phyloP scores from a whole-genome alignment of 2,797 vertebrate genomes.

The Prunella strophiata region DNA sequence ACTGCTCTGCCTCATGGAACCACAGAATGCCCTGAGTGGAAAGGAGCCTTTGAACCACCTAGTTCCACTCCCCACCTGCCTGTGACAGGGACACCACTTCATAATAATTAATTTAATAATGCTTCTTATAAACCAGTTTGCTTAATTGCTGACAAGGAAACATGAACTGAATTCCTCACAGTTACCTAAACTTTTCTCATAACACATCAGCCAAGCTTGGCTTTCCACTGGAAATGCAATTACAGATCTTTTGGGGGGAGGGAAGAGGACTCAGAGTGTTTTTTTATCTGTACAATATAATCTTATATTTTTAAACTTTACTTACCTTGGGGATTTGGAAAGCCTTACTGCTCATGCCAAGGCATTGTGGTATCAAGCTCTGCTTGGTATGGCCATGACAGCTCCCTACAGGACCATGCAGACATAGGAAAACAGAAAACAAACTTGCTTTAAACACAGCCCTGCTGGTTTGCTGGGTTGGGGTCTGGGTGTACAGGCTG shows the following conservation, averaged over 20 bases:
- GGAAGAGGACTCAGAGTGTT: no score
- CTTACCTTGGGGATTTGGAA: neutral
- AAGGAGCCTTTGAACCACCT: neutral
- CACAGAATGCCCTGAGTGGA: neutral
- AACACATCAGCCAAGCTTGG: neutral
- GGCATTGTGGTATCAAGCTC: neutral
- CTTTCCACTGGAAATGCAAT: neutral
- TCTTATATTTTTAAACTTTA: neutral
- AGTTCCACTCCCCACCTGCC: neutral
- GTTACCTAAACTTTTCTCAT: neutral
- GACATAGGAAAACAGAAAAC: neutral
- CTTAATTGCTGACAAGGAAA: neutral
- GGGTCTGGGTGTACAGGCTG: neutral
- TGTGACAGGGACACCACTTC: neutral
- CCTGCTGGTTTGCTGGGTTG: neutral
- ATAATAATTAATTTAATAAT: neutral
- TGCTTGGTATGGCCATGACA: neutral
- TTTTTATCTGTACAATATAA: neutral
- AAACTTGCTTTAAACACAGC: neutral
- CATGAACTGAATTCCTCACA: neutral
- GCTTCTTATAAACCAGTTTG: neutral
- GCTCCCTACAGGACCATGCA: neutral
- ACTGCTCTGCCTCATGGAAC: neutral
- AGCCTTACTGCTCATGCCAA: neutral
- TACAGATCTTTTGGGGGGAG: rapidly evolving